Base-by-base conservation (phyloP, 2,888 invertebrate genomes). In the Dione juno region DNA sequence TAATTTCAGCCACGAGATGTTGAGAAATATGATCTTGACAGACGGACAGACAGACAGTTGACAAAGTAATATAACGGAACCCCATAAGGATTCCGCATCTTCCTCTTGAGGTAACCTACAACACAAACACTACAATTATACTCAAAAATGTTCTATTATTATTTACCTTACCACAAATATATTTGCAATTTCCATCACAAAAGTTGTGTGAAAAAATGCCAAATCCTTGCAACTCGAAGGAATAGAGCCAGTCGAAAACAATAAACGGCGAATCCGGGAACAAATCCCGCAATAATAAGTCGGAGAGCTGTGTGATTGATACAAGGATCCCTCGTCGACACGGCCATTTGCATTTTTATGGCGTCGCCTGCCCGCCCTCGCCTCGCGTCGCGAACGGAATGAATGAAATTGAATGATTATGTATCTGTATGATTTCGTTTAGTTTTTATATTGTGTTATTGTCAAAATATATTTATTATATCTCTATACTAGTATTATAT, bases 281-380 rank as follows among this genome's bases (percentile, higher is more conserved):
- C 78, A 82, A 86, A 88, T 84, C 88, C 86, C 80, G 82, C 88
- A 85, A 88, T 89, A 90, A 89, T 89, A 91, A 88, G 87, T 83
- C 79, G 79, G 54, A 72, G 79, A 73, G 77, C 75, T 80, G 87
- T 78, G 84, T 91, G 91, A 91, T 92, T 92, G 91, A 92, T 91
- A 91, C 88, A 84, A 86, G 84, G 77, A 87, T 88, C 88, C 87
- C 87, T 90, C 90, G 94, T 93, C 94, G 93, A 94, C 94, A 91
- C 87, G 88, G 90, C 89, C 92, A 94, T 94, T 94, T 94, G 94
- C 90, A 90, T 91, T 88, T 90, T 90, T 91, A 90, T 92, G 86
- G 84, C 82, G 82, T 74, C 78, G 78, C 78, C 71, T 74, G 68
- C 76, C 76, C 77, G 67, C 19, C 59, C 58, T 73, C 78, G 77